Percentiles rank a stretch among this genome's conserved stretches.
Evolutionary conservation across 2,888 invertebrate species (phyloP).

Genomic region (Anthophora plumipes): DNA sequence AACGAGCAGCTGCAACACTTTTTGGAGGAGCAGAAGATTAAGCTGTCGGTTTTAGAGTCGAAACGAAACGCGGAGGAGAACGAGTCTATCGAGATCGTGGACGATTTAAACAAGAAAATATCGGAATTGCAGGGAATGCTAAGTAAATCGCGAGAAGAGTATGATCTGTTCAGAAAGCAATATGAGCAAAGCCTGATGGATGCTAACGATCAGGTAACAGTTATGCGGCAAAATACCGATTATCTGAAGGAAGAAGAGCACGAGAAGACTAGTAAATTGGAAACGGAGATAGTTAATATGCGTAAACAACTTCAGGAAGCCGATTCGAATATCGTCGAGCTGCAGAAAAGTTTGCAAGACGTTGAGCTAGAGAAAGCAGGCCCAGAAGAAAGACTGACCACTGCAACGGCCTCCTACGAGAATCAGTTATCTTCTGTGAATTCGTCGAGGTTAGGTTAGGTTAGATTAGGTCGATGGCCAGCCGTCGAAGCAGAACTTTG

Average conservation of each 20-base stretch:
- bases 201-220: slow-evolving; percentile 75
- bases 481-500: no score
- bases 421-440: slow-evolving; percentile 70
- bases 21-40: slow-evolving; percentile 86
- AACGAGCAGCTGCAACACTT: slow-evolving; percentile 87
- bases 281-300: slow-evolving; percentile 59
- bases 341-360: slow-evolving; percentile 63
- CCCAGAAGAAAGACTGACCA: slow-evolving; percentile 81
- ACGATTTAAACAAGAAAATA: slow-evolving; percentile 71
- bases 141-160: slow-evolving; percentile 72
- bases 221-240: slow-evolving; percentile 72
- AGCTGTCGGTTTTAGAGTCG: slow-evolving; percentile 74
- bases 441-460: slow-evolving; percentile 70
- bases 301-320: slow-evolving; percentile 60
- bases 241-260: slow-evolving; percentile 68
- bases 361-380: slow-evolving; percentile 74
- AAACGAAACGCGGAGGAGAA: slow-evolving; percentile 59
- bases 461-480: no score
- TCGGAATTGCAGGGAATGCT: slow-evolving; percentile 64
- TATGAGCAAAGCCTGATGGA: slow-evolving; percentile 77
- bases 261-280: slow-evolving; percentile 69
- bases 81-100: slow-evolving; percentile 58
- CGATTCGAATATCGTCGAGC: slow-evolving; percentile 13
- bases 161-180: slow-evolving; percentile 70
- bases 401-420: slow-evolving; percentile 83